Base-by-base conservation (phyloP, 2,797 vertebrate genomes). In the Cynopterus sphinx region DNA sequence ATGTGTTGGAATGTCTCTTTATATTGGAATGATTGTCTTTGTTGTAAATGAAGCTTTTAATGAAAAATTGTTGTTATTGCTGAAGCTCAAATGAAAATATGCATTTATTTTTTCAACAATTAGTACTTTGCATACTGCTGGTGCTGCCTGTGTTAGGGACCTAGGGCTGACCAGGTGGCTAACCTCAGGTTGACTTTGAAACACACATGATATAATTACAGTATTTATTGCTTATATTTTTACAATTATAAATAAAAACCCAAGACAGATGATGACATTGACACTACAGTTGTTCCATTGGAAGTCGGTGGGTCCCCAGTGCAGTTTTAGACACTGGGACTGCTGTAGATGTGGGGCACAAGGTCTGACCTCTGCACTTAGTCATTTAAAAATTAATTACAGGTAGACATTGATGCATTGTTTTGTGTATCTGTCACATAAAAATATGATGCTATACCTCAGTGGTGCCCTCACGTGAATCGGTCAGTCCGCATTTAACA, bases 201-300 rank as follows among this genome's bases (percentile, higher is more conserved):
- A 6, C 68, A 70, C 46, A 46, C 6, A 6, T 43, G 57, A 19
- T 43, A 3, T 17, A 22, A 17, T 46, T 75, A 21, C 5, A 31
- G 24, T 21, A 31, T 41, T 46, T 55, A 17, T 49, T 53, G 70
- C 41, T 8, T 9, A 70, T 75, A n/a, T 57, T 68, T 13, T 55
- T 59, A 57, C 2, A 61, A 8, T 53, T 39, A 19, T 9, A 43
- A 77, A 57, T 17, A 24, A 87, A 88, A 33, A 70, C 49, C 16
- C 13, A 15, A 55, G 21, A 33, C 28, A 0, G 0, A 19, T 63
- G 43, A 61, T 0, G 13, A 26, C 26, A 33, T 51, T 43, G 16
- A 36, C 9, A 31, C 1, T 10, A 4, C 2, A 41, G 70, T 17
- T 22, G 9, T 68, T 49, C 5, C 1, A 0, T 17, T 12, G n/a